Conservation (phyloP, 1,140 invertebrate genomes). For the Drepana arcuata region DNA sequence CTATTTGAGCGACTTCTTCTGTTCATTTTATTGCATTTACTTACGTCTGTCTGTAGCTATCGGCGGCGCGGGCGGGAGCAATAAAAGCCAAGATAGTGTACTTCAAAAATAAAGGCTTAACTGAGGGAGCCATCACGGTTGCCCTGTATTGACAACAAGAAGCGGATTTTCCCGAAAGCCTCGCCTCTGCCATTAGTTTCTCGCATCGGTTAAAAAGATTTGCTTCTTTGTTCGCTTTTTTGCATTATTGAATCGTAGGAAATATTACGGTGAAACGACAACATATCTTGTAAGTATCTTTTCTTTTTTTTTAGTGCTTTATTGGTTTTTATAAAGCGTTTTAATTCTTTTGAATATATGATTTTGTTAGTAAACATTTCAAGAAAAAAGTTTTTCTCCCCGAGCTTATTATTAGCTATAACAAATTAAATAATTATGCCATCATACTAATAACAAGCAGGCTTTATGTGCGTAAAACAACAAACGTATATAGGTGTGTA, state of each 20-base stretch:
- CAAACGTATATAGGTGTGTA: too few relatives aligned
- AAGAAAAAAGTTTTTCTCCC: too few relatives aligned
- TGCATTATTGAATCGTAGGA: conserved; percentile 59
- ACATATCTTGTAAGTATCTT: conserved; percentile 27
- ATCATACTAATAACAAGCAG: too few relatives aligned
- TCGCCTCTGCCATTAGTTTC: conserved; percentile 70
- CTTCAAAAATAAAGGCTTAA: conserved; percentile 68
- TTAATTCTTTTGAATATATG: too few relatives aligned
- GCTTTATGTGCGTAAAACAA: too few relatives aligned
- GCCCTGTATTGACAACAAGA: conserved; percentile 68
- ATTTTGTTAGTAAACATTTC: too few relatives aligned
- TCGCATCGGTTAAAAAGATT: conserved; percentile 69
- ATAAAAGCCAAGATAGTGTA: conserved; percentile 62
- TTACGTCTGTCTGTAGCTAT: conserved; percentile 33
- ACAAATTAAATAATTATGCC: too few relatives aligned
- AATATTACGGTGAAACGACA: conserved; percentile 50
- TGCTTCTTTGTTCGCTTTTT: conserved; percentile 53
- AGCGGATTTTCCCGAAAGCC: conserved; percentile 68
- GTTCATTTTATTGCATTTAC: conserved; percentile 30
- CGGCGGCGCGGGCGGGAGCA: conserved; percentile 28
- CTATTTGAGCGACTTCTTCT: conserved; percentile 15
- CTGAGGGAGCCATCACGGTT: conserved; percentile 57
- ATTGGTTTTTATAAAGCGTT: too few relatives aligned
- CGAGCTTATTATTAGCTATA: too few relatives aligned
- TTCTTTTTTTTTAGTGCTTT: too few relatives aligned